Evolutionary conservation across 2,113 vertebrate species (phyloP), one percentile per base, ranked within the genome.

Genomic region (Catagonus wagneri): DNA sequence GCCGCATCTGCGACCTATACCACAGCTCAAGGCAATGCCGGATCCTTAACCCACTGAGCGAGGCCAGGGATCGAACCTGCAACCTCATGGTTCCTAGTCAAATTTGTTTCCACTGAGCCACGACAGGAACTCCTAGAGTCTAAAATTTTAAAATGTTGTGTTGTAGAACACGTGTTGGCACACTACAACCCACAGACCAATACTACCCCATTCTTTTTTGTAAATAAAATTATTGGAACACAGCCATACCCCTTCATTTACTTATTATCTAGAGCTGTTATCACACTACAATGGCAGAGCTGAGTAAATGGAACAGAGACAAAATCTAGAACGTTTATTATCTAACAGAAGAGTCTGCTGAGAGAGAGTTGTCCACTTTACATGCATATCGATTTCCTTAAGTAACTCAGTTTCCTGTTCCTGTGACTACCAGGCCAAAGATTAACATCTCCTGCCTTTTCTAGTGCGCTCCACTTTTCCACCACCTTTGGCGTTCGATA

Each of bases 141-240:
- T 71, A 10, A 88, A 34, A 87, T 84, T 83, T 94, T 86, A 89
- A 89, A 89, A 74, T 17, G 66, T 23, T 54, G 7, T 69, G 25
- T 83, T 71, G 23, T 80, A 52, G 50, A 72, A 22, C 29, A 83
- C 23, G 6, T 79, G 7, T 58, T 3, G 6, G 5, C 63, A 79
- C 93, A 71, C 25, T 93, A 72, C 1, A 74, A n/a, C 50, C 19
- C 54, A 27, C 8, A 71, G 17, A 60, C 16, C 32, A 88, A 34
- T 84, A 68, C 15, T 60, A 19, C 4, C 60, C 13, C 7, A 79
- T 11, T n/a, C 36, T 11, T 76, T 83, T 74, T 90, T 50, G 5
- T 61, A 87, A 90, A 69, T 74, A 94, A 66, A 89, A 63, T 63
- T 74, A 69, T 34, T 89, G 12, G 29, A 71, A 97, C 23, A 87